phyloP scores from a whole-genome alignment of 2,888 invertebrate species.

The Dascillus cervinus region DNA sequence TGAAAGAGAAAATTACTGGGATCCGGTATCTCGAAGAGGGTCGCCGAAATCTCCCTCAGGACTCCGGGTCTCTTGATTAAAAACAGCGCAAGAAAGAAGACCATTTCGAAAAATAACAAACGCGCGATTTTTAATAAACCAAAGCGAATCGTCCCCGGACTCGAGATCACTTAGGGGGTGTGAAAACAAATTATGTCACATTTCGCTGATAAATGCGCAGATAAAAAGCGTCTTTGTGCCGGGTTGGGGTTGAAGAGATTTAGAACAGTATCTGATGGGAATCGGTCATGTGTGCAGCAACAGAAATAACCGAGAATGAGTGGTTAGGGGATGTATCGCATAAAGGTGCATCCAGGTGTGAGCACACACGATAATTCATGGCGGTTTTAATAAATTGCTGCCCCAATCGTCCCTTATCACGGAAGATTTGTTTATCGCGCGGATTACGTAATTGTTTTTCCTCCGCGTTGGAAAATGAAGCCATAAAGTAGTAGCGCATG shows the following conservation, averaged over 20 bases:
- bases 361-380: constrained; percentile 30
- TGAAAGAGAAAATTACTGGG: constrained; percentile 20
- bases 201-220: constrained; percentile 9
- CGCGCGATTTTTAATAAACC: no score
- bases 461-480: no score
- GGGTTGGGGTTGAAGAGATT: no score
- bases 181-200: constrained; percentile 10
- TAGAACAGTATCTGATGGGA: no score
- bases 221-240: constrained; percentile 6
- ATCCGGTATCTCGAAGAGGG: constrained; percentile 17
- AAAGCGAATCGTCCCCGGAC: no score
- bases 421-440: no score
- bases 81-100: not conserved
- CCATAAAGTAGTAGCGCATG: no score
- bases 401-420: not conserved
- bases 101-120: no score
- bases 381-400: constrained; percentile 1
- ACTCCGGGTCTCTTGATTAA: not conserved
- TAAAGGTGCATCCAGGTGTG: constrained; percentile 30
- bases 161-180: constrained; percentile 8
- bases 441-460: no score
- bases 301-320: constrained; percentile 11
- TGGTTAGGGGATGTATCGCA: constrained; percentile 13
- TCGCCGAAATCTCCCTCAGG: not conserved
- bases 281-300: constrained; percentile 11